phyloP scores from a whole-genome alignment of 2,888 invertebrate species.

The Thereva nobilitata region DNA sequence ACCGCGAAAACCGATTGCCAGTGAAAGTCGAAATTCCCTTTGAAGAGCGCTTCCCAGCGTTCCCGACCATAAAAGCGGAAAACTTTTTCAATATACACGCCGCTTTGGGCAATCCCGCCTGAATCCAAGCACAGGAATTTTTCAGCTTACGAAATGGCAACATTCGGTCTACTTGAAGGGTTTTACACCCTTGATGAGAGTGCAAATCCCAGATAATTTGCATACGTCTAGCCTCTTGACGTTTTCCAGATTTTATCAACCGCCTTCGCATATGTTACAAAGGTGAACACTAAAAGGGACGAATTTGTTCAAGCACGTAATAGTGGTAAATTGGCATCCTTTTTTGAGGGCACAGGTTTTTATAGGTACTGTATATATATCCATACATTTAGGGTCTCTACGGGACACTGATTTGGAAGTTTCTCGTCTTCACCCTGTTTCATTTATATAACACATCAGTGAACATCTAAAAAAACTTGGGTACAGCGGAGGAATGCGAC shows the following conservation, averaged over 20 bases:
- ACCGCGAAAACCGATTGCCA: too few relatives aligned
- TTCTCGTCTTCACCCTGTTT: conserved; percentile 21
- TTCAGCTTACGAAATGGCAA: too few relatives aligned
- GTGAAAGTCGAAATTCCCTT: too few relatives aligned
- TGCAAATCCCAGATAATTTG: conserved; percentile 27
- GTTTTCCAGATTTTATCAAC: conserved; percentile 37
- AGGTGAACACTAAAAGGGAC: conserved; percentile 33
- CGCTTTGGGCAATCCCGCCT: too few relatives aligned
- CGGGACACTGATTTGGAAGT: conserved; percentile 17
- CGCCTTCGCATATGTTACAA: conserved; percentile 32
- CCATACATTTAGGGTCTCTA: conserved; percentile 1
- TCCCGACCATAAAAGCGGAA: too few relatives aligned
- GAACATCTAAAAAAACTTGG: conserved; percentile 19
- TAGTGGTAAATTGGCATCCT: conserved; percentile 39
- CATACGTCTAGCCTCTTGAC: conserved; percentile 33
- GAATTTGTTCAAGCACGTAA: conserved; percentile 38
- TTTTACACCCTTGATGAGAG: too few relatives aligned
- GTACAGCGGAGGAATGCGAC: not conserved
- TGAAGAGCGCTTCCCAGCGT: too few relatives aligned
- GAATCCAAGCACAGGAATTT: too few relatives aligned
- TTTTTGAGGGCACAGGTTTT: conserved; percentile 27
- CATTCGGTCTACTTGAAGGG: too few relatives aligned
- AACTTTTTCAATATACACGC: too few relatives aligned
- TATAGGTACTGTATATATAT: conserved; percentile 4
- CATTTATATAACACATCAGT: conserved; percentile 29